Evolutionary conservation across 2,113 vertebrate species (phyloP), one percentile per base, ranked within the genome.

Genomic region (Athene noctua): DNA sequence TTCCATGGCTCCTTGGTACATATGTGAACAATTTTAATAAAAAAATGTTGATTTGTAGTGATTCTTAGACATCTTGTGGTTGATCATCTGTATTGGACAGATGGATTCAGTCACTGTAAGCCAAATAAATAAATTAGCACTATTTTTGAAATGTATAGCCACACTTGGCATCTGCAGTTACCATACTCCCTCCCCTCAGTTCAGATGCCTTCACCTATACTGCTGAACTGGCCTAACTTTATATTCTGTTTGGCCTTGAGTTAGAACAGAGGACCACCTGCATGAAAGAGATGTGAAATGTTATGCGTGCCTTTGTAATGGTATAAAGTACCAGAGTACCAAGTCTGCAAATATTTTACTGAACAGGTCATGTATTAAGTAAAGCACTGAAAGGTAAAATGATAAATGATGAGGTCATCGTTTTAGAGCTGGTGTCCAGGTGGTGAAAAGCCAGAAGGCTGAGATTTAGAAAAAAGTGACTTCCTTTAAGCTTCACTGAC

Each of bases 71-170:
- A 0, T 94, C 86, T 94, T 80, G 91, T 57, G 75, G 95, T 96
- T 83, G 95, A 93, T 97, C 92, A 94, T 96, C 95, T 96, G 91
- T 82, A 73, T 88, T 15, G 86, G 95, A 90, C 97, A 96, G 96
- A 97, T 96, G 97, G 97, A 96, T 96, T 96, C 2, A 81, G 95
- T 97, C 97, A 95, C 75, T 89, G 92, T 84, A 96, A 97, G 94
- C 72, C 93, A 98, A 98, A 97, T 97, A 98, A 98, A 97, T 98
- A 97, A 97, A 97, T 97, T 96, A 96, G 83, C 15, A 18, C 94
- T 96, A 96, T 96, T 96, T 98, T 97, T 97, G 97, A 97, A 97
- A 97, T 98, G 96, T 91, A 97, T 95, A 97, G 94, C 95, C 80
- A 92, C 82, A 74, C 92, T 94, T 97, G 97, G 97, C 94, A 96